Evolutionary conservation across 2,797 vertebrate species (phyloP).

Genomic region (Halcyon chelicuti): DNA sequence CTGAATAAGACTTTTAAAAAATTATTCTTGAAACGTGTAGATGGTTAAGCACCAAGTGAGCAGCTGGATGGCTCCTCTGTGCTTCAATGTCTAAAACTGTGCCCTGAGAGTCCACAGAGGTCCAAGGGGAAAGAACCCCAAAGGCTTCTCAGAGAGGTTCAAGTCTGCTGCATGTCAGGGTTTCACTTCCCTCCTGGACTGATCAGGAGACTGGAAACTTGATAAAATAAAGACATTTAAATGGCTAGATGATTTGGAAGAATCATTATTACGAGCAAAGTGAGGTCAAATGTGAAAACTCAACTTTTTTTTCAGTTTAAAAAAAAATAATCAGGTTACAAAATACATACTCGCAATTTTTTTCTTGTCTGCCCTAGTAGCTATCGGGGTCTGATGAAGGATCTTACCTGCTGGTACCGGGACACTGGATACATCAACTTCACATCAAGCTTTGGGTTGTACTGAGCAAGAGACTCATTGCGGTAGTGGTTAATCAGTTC

Average conservation of each 20-base stretch:
- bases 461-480: slow-evolving; percentile 93
- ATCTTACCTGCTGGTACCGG: slow-evolving; percentile 84
- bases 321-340: background rate
- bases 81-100: background rate
- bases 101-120: background rate
- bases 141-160: background rate
- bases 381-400: background rate
- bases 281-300: background rate
- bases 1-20: background rate
- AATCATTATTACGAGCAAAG: background rate
- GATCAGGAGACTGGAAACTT: background rate
- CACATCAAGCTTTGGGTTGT: slow-evolving; percentile 93
- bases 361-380: background rate
- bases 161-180: background rate
- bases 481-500: slow-evolving; percentile 95
- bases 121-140: background rate
- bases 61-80: background rate
- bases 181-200: background rate
- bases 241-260: background rate
- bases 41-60: background rate
- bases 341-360: background rate
- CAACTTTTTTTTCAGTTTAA: background rate
- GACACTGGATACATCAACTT: slow-evolving; percentile 93
- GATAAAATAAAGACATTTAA: background rate
- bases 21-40: background rate